Percentiles rank a stretch among this genome's conserved stretches.
Conservation (phyloP, 2,797 vertebrate species). For the Champsocephalus esox region DNA sequence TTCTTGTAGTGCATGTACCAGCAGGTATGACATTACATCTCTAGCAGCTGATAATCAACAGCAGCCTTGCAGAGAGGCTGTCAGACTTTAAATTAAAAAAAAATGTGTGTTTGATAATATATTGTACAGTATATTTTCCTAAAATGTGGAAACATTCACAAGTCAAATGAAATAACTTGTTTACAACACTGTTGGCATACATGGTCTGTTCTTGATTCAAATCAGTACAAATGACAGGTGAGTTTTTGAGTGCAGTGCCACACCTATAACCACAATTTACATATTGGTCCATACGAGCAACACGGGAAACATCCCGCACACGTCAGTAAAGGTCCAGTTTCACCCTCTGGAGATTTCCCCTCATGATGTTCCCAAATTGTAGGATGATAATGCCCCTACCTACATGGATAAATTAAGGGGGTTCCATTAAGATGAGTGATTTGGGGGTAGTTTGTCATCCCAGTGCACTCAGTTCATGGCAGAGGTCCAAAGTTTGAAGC, state of each 20-base stretch:
- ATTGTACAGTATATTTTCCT: not conserved
- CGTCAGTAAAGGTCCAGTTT: conserved; percentile 14
- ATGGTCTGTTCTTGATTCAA: not conserved
- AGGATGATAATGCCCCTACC: conserved; percentile 3
- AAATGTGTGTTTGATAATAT: not conserved
- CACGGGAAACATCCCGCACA: not conserved
- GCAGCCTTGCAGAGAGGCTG: not conserved
- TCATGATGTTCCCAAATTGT: conserved; percentile 16
- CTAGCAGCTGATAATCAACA: not conserved
- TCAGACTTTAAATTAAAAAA: not conserved
- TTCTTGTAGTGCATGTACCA: not conserved
- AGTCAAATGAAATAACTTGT: not conserved
- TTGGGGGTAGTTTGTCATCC: conserved; percentile 24
- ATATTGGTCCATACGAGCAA: not conserved
- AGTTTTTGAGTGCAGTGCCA: not conserved
- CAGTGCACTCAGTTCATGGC: conserved; percentile 23
- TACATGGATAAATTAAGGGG: not conserved
- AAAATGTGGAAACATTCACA: not conserved
- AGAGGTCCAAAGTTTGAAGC: conserved; percentile 33
- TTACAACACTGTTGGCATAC: not conserved
- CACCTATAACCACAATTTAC: not conserved
- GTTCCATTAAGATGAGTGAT: not conserved
- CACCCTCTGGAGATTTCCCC: conserved; percentile 4
- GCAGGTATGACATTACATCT: no score
- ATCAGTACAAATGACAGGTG: not conserved